These are phyloP conservation scores for Catharus ustulatus DNA, from an alignment of 2,797 vertebrate species.

Conservation along the genomic window DNA sequence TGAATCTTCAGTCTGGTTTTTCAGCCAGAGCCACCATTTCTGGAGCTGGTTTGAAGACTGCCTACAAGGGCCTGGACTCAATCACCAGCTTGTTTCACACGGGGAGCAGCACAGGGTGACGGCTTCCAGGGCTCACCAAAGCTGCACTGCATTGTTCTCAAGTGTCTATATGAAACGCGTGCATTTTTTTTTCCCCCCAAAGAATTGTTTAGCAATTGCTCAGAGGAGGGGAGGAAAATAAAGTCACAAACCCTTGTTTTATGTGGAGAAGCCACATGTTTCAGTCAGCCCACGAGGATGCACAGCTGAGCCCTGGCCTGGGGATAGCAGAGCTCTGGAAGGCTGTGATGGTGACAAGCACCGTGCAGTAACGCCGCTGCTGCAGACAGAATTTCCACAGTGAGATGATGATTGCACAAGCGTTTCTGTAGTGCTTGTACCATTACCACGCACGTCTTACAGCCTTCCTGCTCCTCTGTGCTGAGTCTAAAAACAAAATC, in stretches of 20 bases:
- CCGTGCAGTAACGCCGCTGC: neutral
- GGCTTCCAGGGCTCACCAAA: slow-evolving; percentile 11
- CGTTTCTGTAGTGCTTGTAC: neutral
- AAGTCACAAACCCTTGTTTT: slow-evolving; percentile 36
- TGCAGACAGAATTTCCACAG: slow-evolving; percentile 23
- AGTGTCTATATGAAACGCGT: neutral
- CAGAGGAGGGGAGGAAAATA: slow-evolving; percentile 26
- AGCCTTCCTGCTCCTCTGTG: neutral
- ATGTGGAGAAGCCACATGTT: slow-evolving; percentile 46
- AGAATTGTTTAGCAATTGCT: slow-evolving; percentile 42
- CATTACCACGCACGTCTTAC: neutral
- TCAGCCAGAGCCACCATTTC: neutral
- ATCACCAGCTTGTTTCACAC: neutral
- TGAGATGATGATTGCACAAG: neutral
- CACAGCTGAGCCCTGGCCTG: slow-evolving; percentile 15
- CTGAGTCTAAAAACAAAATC: neutral
- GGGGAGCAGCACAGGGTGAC: neutral
- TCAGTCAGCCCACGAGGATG: neutral
- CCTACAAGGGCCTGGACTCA: slow-evolving; percentile 15
- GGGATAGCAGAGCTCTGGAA: neutral
- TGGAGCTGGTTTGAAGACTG: neutral
- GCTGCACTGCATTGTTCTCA: slow-evolving; percentile 20
- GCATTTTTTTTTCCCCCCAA: neutral
- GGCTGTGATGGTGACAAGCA: neutral
- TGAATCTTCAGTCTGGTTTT: neutral